phyloP scores from a whole-genome alignment of 1,140 invertebrate species.

The Pararge aegeria region DNA sequence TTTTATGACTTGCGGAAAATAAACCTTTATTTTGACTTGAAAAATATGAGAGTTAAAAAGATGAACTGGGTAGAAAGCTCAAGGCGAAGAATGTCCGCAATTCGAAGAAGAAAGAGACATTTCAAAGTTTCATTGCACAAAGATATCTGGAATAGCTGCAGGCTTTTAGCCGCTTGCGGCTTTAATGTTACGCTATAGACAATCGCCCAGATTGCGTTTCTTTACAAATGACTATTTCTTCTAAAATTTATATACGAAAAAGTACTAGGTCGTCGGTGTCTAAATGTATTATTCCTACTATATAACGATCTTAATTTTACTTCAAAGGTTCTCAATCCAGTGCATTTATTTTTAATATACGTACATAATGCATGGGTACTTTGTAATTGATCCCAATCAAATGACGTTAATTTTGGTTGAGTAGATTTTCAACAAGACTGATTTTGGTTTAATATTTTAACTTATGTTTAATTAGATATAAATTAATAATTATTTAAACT shows the following conservation, averaged over 20 bases:
- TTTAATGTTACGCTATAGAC: slow-evolving; percentile 14
- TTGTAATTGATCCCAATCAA: too few species aligned
- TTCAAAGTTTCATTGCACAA: slow-evolving; percentile 8
- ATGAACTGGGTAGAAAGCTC: slow-evolving; percentile 8
- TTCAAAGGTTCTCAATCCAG: too few species aligned
- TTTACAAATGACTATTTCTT: slow-evolving; percentile 4
- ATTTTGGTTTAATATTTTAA: too few species aligned
- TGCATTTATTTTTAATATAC: too few species aligned
- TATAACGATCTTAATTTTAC: too few species aligned
- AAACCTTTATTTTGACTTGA: neutral
- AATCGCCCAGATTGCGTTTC: neutral
- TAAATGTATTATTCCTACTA: too few species aligned
- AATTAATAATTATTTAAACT: too few species aligned
- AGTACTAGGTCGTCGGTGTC: too few species aligned
- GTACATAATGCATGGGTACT: too few species aligned
- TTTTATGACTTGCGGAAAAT: neutral
- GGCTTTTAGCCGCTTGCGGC: slow-evolving; percentile 8
- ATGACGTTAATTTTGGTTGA: too few species aligned
- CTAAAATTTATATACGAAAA: neutral
- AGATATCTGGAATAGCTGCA: slow-evolving; percentile 10
- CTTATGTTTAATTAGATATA: too few species aligned
- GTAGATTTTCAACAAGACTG: too few species aligned
- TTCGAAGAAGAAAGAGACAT: slow-evolving; percentile 13
- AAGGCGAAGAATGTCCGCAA: slow-evolving; percentile 15
- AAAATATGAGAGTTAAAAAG: slow-evolving; percentile 6